phyloP scores from a whole-genome alignment of 1,140 invertebrate genomes.

The Forficula auricularia region DNA sequence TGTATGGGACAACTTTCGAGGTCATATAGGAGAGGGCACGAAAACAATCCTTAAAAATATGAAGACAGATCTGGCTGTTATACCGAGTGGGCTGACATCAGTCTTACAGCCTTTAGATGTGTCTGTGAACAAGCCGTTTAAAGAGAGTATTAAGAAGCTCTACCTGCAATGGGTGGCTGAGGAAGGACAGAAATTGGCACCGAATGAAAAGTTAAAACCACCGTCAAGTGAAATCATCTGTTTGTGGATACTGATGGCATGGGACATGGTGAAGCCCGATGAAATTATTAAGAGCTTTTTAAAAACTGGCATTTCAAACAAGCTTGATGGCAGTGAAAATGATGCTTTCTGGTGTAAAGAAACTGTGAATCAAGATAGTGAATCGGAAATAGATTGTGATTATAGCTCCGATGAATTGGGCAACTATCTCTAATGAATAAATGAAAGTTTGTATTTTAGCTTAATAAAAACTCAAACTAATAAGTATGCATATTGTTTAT shows the following conservation, averaged over 20 bases:
- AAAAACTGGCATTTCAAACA: background rate
- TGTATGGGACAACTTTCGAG: constrained; percentile 8
- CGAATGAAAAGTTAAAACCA: constrained; percentile 8
- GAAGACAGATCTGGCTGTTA: constrained; percentile 10
- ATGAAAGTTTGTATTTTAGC: too few species aligned
- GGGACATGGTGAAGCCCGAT: background rate
- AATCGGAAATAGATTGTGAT: too few species aligned
- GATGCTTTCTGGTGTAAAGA: too few species aligned
- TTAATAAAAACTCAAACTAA: too few species aligned
- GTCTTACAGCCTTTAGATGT: constrained; percentile 15
- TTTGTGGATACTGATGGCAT: background rate
- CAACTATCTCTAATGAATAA: too few species aligned
- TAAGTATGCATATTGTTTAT: too few species aligned
- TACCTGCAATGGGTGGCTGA: constrained; percentile 5
- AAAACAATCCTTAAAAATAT: background rate
- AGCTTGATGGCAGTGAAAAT: constrained; percentile 3
- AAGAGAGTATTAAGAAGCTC: background rate
- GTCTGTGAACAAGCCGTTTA: constrained; percentile 4
- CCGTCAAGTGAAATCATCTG: background rate
- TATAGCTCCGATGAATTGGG: too few species aligned
- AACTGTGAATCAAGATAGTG: too few species aligned
- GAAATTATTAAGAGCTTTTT: background rate
- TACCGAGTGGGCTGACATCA: constrained; percentile 16
- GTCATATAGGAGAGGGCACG: constrained; percentile 7
- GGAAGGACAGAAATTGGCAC: constrained; percentile 2